These are phyloP conservation scores for Drosophila nigricruria DNA, from an alignment of 2,888 invertebrate species.

Conservation along the genomic window DNA sequence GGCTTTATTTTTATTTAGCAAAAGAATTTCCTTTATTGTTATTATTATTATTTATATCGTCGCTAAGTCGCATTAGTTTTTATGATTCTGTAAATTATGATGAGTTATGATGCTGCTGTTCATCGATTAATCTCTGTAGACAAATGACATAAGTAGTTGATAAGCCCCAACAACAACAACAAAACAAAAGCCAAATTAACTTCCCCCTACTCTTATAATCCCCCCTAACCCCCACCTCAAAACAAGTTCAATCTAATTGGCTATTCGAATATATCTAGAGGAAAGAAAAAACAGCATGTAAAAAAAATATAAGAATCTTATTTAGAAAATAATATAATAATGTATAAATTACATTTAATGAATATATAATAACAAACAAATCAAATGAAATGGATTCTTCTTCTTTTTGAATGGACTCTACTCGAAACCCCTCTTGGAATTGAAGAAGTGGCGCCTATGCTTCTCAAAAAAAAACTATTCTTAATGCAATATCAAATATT, in stretches of 20 bases:
- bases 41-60: constrained; percentile 67
- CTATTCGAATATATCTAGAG: constrained; percentile 53
- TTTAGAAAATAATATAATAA: constrained; percentile 31
- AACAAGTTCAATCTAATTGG: constrained; percentile 36
- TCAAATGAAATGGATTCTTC: background rate
- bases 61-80: constrained; percentile 52
- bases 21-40: constrained; percentile 72
- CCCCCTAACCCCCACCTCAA: constrained; percentile 9
- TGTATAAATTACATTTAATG: constrained; percentile 61
- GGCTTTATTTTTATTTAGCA: constrained; percentile 29
- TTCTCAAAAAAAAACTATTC: background rate
- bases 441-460: background rate
- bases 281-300: constrained; percentile 29
- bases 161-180: constrained; percentile 23
- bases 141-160: constrained; percentile 50
- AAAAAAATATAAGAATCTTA: constrained; percentile 5
- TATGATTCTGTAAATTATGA: constrained; percentile 55
- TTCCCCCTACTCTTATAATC: background rate
- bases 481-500: constrained; percentile 13
- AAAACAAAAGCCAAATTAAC: constrained; percentile 12
- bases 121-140: constrained; percentile 58
- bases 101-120: constrained; percentile 29
- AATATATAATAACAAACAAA: constrained; percentile 40
- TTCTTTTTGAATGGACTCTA: background rate
- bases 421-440: background rate